A percentile compares a stretch with the other conserved stretches of the same genome.
Evolutionary conservation across 2,113 vertebrate genomes (phyloP).

Genomic region (Mus musculus): DNA sequence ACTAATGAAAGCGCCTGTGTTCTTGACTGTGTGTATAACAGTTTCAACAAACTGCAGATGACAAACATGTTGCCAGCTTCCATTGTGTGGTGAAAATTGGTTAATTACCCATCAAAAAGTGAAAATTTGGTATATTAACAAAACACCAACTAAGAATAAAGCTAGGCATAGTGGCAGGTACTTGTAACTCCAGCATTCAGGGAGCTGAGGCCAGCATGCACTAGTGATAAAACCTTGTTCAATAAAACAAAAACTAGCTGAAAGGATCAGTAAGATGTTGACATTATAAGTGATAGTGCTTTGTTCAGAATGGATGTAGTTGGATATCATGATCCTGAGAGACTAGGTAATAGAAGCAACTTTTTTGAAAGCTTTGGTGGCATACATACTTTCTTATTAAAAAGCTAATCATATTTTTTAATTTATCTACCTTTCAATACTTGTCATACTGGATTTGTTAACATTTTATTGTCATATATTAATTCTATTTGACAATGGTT

Average conservation of each 20-base stretch:
- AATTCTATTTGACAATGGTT: background rate
- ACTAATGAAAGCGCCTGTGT: slow-evolving; percentile 16
- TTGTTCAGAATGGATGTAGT: background rate
- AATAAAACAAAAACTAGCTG: background rate
- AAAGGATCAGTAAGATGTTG: slow-evolving; percentile 10
- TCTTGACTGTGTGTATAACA: background rate
- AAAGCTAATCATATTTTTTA: slow-evolving; percentile 35
- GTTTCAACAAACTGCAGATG: background rate
- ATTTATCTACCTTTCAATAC: slow-evolving; percentile 31
- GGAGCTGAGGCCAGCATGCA: background rate
- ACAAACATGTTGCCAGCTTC: slow-evolving; percentile 29
- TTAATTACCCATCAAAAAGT: slow-evolving; percentile 18
- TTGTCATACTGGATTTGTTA: background rate
- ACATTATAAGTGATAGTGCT: background rate
- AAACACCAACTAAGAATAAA: background rate
- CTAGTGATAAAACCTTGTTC: background rate
- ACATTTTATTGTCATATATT: background rate
- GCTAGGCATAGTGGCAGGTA: background rate
- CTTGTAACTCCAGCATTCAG: background rate
- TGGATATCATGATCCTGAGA: slow-evolving; percentile 21
- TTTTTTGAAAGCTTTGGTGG: slow-evolving; percentile 24
- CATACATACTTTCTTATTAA: background rate
- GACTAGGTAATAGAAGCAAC: background rate
- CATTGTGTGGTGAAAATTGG: background rate
- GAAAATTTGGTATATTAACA: background rate